Percentiles rank a stretch among this genome's conserved stretches.
Evolutionary conservation across 2,113 vertebrate species (phyloP).

Genomic region (Hemicordylus capensis): DNA sequence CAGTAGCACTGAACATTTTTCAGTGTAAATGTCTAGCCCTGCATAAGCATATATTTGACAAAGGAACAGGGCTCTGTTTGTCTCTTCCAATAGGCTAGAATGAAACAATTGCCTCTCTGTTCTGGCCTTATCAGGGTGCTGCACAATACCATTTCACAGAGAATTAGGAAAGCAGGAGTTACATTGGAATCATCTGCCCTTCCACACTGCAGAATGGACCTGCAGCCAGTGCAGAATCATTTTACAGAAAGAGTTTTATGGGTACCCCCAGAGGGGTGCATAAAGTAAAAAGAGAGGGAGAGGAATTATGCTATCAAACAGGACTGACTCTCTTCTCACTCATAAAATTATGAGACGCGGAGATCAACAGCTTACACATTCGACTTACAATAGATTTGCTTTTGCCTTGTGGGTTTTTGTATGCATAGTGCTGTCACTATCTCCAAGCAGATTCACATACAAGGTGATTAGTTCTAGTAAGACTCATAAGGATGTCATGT

Average conservation of each 20-base stretch:
- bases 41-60: not conserved
- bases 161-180: not conserved
- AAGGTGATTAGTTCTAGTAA: not conserved
- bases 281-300: not conserved
- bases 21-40: not conserved
- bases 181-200: not conserved
- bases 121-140: slow-evolving; percentile 5
- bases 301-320: not conserved
- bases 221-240: not conserved
- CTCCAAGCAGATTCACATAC: not conserved
- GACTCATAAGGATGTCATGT: not conserved
- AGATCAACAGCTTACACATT: not conserved
- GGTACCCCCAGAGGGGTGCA: not conserved
- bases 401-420: not conserved
- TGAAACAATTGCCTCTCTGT: not conserved
- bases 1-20: not conserved
- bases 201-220: not conserved
- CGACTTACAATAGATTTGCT: not conserved
- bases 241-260: not conserved
- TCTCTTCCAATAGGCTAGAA: not conserved
- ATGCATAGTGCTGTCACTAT: not conserved
- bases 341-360: not conserved
- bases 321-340: too few species aligned
- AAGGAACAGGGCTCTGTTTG: not conserved
- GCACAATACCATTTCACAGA: not conserved